These are phyloP conservation scores for Patagioenas fasciata DNA, from an alignment of 2,113 vertebrate species.

Conservation along the genomic window DNA sequence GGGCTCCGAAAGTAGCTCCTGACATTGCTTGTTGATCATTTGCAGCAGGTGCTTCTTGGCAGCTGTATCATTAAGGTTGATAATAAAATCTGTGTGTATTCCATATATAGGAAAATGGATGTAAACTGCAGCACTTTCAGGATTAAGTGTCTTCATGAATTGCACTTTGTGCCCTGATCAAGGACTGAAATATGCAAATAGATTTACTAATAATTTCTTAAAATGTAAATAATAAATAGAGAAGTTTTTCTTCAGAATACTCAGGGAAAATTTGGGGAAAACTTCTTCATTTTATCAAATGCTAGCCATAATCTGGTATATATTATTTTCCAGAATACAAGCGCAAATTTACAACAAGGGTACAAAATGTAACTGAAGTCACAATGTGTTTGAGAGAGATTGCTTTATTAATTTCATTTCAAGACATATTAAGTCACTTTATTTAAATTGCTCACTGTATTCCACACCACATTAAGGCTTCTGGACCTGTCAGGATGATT, in stretches of 20 bases:
- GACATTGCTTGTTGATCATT: not conserved
- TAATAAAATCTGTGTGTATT: not conserved
- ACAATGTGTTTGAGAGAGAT: not conserved
- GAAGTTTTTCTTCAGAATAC: not conserved
- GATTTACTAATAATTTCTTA: not conserved
- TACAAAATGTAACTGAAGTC: conserved; percentile 5
- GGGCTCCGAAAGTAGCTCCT: not conserved
- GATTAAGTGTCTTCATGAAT: not conserved
- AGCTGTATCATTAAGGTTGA: not conserved
- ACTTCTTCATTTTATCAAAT: not conserved
- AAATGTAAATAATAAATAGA: not conserved
- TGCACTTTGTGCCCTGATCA: not conserved
- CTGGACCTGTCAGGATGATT: conserved; percentile 5
- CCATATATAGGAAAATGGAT: not conserved
- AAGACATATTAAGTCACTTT: conserved; percentile 40
- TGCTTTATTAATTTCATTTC: conserved; percentile 64
- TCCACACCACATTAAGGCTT: conserved; percentile 24
- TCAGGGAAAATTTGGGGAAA: not conserved
- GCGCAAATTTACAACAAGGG: not conserved
- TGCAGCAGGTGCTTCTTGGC: conserved; percentile 6
- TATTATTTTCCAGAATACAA: not conserved
- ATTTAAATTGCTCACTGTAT: conserved; percentile 59
- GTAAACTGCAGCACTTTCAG: not conserved
- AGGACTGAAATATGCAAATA: not conserved
- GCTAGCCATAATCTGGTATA: not conserved